Evolutionary conservation across 2,113 vertebrate species (phyloP).

Genomic region (Gymnarchus niloticus): DNA sequence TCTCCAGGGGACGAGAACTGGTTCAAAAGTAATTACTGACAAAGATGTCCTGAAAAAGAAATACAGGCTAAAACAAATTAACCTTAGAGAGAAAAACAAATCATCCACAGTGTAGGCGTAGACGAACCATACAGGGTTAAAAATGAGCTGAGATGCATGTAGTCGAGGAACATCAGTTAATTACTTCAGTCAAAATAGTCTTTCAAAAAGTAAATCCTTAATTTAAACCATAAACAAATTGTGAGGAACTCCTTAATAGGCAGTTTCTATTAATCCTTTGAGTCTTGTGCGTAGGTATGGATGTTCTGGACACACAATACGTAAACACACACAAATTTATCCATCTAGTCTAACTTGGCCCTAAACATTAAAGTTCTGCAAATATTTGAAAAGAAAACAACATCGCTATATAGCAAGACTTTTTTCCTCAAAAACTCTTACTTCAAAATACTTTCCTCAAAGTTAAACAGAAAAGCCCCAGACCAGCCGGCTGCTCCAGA

Average conservation of each 20-base stretch:
- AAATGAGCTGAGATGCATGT: not conserved
- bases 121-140: not conserved
- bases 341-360: not conserved
- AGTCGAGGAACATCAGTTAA: not conserved
- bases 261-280: not conserved
- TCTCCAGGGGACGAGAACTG: not conserved
- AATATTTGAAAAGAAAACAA: not conserved
- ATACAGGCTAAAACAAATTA: not conserved
- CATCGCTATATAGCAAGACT: too few relatives aligned
- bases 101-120: not conserved
- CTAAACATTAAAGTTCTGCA: not conserved
- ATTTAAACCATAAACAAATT: not conserved
- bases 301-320: not conserved
- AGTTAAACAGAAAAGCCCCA: not conserved
- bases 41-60: not conserved
- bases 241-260: not conserved
- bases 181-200: too few relatives aligned
- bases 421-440: not conserved
- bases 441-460: not conserved
- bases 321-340: not conserved
- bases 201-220: constrained; percentile 4
- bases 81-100: not conserved
- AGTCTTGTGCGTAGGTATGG: not conserved
- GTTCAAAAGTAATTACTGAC: not conserved
- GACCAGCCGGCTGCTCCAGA: not conserved